Evolutionary conservation across 2,113 vertebrate species (phyloP).

Genomic region (Cinclus cinclus): DNA sequence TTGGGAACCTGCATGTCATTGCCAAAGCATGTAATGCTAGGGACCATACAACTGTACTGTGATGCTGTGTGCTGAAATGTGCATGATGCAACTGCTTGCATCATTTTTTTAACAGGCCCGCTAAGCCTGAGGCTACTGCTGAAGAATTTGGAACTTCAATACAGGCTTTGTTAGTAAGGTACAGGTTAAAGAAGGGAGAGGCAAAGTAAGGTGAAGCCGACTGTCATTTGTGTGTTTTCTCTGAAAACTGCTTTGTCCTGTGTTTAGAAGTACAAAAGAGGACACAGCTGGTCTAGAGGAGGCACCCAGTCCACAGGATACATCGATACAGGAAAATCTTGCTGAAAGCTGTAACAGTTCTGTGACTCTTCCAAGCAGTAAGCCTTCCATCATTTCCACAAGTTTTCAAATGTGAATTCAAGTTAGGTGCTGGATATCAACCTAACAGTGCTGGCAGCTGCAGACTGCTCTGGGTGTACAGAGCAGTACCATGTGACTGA

Average conservation of each 20-base stretch:
- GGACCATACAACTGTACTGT: too few relatives aligned
- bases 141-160: not conserved
- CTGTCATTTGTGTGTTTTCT: not conserved
- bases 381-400: not conserved
- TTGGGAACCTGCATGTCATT: not conserved
- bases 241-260: not conserved
- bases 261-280: not conserved
- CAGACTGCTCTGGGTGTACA: not conserved
- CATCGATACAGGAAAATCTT: not conserved
- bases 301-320: not conserved
- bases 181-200: not conserved
- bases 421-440: not conserved
- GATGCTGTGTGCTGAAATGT: not conserved
- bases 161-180: not conserved
- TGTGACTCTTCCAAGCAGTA: conserved; percentile 21
- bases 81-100: not conserved
- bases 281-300: not conserved
- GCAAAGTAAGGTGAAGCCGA: not conserved
- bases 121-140: not conserved
- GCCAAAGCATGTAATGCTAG: not conserved
- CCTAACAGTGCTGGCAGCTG: not conserved
- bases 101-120: not conserved
- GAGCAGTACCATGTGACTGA: not conserved
- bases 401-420: not conserved
- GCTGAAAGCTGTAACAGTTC: not conserved